A percentile compares a stretch with the other conserved stretches of the same genome.
phyloP scores from a whole-genome alignment of 2,888 invertebrate species.

The Caenorhabditis becei region DNA sequence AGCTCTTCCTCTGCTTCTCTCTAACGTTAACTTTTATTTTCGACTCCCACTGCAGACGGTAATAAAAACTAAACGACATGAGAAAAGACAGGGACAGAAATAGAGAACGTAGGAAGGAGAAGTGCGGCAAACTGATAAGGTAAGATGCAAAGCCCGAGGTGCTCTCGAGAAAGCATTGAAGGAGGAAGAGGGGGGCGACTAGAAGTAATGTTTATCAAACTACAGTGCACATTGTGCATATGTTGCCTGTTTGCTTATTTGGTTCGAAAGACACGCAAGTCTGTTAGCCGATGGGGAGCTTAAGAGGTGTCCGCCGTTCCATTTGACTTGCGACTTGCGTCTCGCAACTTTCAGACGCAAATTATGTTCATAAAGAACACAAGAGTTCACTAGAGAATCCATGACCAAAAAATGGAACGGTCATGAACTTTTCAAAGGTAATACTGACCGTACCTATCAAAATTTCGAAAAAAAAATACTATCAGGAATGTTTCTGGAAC shows the following conservation, averaged over 20 bases:
- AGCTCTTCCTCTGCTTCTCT: not conserved
- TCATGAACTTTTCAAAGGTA: no score
- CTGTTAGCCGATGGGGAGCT: slow-evolving; percentile 36
- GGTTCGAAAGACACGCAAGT: slow-evolving; percentile 53
- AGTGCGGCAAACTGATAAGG: slow-evolving; percentile 30
- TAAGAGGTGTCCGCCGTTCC: slow-evolving; percentile 34
- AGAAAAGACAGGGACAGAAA: slow-evolving; percentile 18
- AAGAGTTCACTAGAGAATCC: no score
- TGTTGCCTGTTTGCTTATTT: slow-evolving; percentile 52
- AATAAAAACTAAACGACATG: slow-evolving; percentile 32
- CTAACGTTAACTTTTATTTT: slow-evolving; percentile 23
- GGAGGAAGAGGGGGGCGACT: slow-evolving; percentile 7
- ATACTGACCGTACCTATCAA: no score
- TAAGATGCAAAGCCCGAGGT: slow-evolving; percentile 21
- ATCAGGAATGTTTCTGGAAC: no score
- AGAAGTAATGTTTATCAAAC: slow-evolving; percentile 60
- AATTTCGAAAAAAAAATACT: no score
- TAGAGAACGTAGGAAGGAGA: slow-evolving; percentile 21
- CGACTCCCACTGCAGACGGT: slow-evolving; percentile 21
- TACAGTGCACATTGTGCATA: slow-evolving; percentile 56
- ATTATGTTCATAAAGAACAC: no score
- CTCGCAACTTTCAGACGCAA: not conserved
- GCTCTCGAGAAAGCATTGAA: slow-evolving; percentile 24
- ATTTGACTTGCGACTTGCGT: slow-evolving; percentile 10
- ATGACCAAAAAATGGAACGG: no score